Base-by-base conservation (phyloP, 2,113 vertebrate genomes). In the pig (Sus scrofa) region DNA sequence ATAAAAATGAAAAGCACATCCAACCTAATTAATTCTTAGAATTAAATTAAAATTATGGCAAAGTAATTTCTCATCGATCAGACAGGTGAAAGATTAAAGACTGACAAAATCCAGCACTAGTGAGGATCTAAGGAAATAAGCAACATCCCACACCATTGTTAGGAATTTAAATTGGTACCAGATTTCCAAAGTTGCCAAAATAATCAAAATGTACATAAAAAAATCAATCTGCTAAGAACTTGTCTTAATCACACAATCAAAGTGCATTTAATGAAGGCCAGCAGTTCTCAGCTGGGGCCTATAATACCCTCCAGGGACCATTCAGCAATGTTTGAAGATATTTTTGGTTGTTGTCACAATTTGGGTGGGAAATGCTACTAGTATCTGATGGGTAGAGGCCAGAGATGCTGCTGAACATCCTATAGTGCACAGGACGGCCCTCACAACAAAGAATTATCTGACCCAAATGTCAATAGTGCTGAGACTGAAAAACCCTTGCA, bases 21-120 rank as follows among this genome's bases (percentile, higher is more conserved):
- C n/a, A 85, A 70, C 6, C 34, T 87, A 82, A 52, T 65, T 86
- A 93, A 68, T 6, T 67, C 3, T 54, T 58, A 86, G 81, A 71
- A 82, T 86, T 78, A 77, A 87, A 84, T 88, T 81, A 73, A 96
- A 91, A 78, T 58, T 78, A 89, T 24, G 39, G 56, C 32, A 96
- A 75, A 56, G 13, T 86, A 86, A 95, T 81, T 93, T 89, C 52
- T 74, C 34, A 86, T 44, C 34, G 84, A 89, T 50, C 24, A 74
- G 32, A 73, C 2, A 39, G 56, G 15, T n/a, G 37, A 85, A 93
- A 63, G 30, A 78, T 37, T 85, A 92, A 81, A 75, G 20, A 70
- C 32, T 67, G 50, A 79, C 58, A 90, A 81, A 86, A 71, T 14
- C 27, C 18, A 67, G n/a, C 52, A 67, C 0, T 63, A 39, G 12